These are phyloP conservation scores for Drosophila watanabei DNA, from an alignment of 1,140 invertebrate species.

Conservation along the genomic window DNA sequence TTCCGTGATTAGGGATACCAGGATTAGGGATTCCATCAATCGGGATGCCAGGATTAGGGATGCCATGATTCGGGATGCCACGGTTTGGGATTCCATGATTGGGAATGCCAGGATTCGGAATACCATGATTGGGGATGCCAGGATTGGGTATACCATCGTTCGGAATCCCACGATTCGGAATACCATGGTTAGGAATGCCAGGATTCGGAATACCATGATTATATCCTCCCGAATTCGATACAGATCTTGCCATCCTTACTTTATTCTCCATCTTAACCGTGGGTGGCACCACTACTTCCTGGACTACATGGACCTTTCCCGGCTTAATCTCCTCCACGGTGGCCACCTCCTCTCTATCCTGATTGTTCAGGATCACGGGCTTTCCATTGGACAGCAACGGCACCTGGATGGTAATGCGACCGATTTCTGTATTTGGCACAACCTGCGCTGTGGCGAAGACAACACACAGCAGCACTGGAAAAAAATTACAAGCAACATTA, in stretches of 20 bases:
- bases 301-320: slow-evolving; percentile 26
- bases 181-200: slow-evolving; percentile 31
- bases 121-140: slow-evolving; percentile 23
- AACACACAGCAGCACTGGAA: slow-evolving; percentile 66
- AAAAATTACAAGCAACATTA: background rate
- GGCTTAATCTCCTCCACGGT: slow-evolving; percentile 62
- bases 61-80: slow-evolving; percentile 33
- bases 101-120: slow-evolving; percentile 44
- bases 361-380: slow-evolving; percentile 52
- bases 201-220: slow-evolving; percentile 30
- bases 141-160: slow-evolving; percentile 33
- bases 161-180: slow-evolving; percentile 17
- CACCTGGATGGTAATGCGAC: slow-evolving; percentile 69
- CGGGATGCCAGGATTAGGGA: slow-evolving; percentile 37
- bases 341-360: slow-evolving; percentile 53
- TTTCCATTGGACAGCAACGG: slow-evolving; percentile 74
- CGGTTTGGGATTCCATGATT: slow-evolving; percentile 36
- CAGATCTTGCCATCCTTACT: slow-evolving; percentile 42
- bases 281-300: slow-evolving; percentile 55
- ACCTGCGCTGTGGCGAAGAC: slow-evolving; percentile 67
- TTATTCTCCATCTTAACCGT: slow-evolving; percentile 28
- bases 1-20: slow-evolving; percentile 29
- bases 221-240: slow-evolving; percentile 14
- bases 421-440: slow-evolving; percentile 73
- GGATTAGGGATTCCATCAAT: slow-evolving; percentile 28